Evolutionary conservation across 37 sponge, comb jelly and placozoan species (phyloP).

Genomic region (Lycopodina hypogea): DNA sequence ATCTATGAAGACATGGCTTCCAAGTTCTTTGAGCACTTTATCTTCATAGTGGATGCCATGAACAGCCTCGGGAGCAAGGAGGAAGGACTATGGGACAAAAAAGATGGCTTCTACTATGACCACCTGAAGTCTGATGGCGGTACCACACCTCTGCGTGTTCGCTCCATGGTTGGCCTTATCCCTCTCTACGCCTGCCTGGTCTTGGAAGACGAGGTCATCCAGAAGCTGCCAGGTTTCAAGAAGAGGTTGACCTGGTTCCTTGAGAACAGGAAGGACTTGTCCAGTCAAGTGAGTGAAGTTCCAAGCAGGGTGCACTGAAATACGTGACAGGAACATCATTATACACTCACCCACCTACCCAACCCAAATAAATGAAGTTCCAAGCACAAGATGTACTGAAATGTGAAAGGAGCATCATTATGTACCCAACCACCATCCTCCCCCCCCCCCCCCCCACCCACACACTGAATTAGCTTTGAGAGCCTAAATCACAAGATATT

Average conservation of each 20-base stretch:
- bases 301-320: neutral
- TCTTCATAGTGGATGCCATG: slow-evolving; percentile 91
- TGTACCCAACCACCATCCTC: no score
- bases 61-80: slow-evolving; percentile 76
- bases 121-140: slow-evolving; percentile 63
- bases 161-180: slow-evolving; percentile 93
- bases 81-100: slow-evolving; percentile 85
- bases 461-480: no score
- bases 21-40: slow-evolving; percentile 98
- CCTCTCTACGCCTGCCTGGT: slow-evolving; percentile 93
- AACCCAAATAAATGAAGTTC: no score
- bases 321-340: no score
- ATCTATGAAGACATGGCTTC: slow-evolving; percentile 98
- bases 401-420: no score
- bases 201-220: slow-evolving; percentile 84
- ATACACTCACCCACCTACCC: no score
- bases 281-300: slow-evolving; percentile 56
- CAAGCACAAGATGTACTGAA: no score
- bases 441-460: no score
- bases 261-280: slow-evolving; percentile 76
- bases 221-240: slow-evolving; percentile 83
- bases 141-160: slow-evolving; percentile 72
- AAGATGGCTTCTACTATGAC: slow-evolving; percentile 97
- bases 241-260: slow-evolving; percentile 91
- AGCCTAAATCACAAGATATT: no score